Evolutionary conservation across 2,888 invertebrate genomes (phyloP), one percentile per base, ranked within the genome.

Genomic region (Acanthosoma haemorrhoidale): DNA sequence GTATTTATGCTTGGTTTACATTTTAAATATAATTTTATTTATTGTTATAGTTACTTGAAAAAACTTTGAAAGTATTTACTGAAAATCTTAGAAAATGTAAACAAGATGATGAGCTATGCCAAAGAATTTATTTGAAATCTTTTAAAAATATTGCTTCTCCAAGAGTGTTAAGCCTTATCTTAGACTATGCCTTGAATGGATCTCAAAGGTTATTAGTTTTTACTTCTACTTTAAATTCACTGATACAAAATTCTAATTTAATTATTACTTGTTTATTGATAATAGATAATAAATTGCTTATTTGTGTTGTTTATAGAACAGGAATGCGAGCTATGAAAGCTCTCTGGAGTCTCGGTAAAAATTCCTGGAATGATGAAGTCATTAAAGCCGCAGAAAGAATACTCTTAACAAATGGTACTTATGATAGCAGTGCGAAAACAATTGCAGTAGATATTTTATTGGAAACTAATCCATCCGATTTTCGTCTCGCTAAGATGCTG

Each of bases 361-460:
- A 77, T 1, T 76, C 80, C 4, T 82, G 81, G 81, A 77, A 78
- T 61, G 68, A 75, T 2, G 75, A 79, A 29, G 81, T 87, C 25
- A 80, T 84, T 36, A 78, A 77, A 64, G 77, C 79, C 0, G 85
- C 86, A 0, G 78, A 81, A n/a, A 81, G 80, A 63, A 83, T 87
- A 1, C 86, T 84, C 75, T 87, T 88, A 77, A 76, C 83, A 1
- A 82, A 81, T 16, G 82, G 82, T 25, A 83, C 81, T 58, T 87
- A 86, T 77, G 89, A 90, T 77, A 87, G 88, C 32, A 89, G 88
- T 73, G 84, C 87, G 0, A 82, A 91, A 76, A 87, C 87, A 0
- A 75, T 89, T 66, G 89, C 91, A 0, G 78, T 87, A n/a, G 89
- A 91, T 75, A 81, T 91, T 8, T 79, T 92, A 13, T 80, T 92